Percentiles rank a stretch among this genome's conserved stretches.
Conservation (phyloP, 1,140 invertebrate genomes). For the Cardiocondyla obscurior region DNA sequence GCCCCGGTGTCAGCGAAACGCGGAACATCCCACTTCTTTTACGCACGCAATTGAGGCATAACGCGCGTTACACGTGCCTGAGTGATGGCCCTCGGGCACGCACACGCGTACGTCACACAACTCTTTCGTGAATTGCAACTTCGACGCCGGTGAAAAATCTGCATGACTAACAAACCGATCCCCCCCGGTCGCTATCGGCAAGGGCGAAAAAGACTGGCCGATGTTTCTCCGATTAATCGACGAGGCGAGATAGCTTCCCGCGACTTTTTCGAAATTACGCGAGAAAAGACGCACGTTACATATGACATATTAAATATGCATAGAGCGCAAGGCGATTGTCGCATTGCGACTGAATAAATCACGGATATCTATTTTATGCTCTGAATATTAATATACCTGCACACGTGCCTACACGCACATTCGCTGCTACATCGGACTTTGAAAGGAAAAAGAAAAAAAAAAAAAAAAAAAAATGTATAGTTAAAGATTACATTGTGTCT, state of each 20-base stretch:
- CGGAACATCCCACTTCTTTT: slow-evolving; percentile 35
- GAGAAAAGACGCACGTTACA: background rate
- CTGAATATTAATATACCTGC: background rate
- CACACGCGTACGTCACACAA: background rate
- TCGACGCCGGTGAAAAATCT: background rate
- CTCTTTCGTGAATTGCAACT: background rate
- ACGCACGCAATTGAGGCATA: slow-evolving; percentile 39
- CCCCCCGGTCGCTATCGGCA: background rate
- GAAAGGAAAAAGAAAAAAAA: too few relatives aligned
- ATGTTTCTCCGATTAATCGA: background rate
- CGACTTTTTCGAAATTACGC: background rate
- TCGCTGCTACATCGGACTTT: background rate
- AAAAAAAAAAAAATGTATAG: too few relatives aligned
- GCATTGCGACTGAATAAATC: slow-evolving; percentile 10
- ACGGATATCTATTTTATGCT: slow-evolving; percentile 6
- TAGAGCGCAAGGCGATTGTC: background rate
- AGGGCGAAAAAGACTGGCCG: background rate
- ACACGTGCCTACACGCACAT: background rate
- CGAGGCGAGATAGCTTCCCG: background rate
- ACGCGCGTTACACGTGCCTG: slow-evolving; percentile 3
- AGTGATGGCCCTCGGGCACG: slow-evolving; percentile 6
- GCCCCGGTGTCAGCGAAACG: slow-evolving; percentile 31
- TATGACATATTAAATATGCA: background rate
- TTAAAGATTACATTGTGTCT: background rate
- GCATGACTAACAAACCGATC: background rate